phyloP scores from a whole-genome alignment of 2,797 vertebrate genomes.

The Sciurus carolinensis region DNA sequence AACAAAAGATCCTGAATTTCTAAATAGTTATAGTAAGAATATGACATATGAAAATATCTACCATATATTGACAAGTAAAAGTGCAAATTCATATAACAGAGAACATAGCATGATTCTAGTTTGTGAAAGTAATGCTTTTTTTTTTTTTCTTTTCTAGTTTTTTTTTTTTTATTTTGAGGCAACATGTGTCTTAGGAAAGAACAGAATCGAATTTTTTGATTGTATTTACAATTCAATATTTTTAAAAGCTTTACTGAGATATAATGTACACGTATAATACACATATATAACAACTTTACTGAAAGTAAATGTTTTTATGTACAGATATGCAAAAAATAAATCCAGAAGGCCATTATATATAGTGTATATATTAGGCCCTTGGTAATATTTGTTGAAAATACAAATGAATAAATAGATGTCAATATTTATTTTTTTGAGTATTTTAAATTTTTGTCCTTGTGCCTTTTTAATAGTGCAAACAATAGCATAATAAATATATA shows the following conservation, averaged over 20 bases:
- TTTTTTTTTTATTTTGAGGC: no score
- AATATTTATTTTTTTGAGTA: not conserved
- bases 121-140: not conserved
- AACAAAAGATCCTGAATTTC: not conserved
- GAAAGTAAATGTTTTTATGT: not conserved
- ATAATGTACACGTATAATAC: no score
- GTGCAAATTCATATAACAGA: not conserved
- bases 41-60: constrained; percentile 29
- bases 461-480: not conserved
- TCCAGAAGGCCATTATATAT: not conserved
- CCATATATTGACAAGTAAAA: not conserved
- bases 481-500: not conserved
- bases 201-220: no score
- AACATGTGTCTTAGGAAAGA: no score
- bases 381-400: constrained; percentile 52
- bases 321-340: not conserved
- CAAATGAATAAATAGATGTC: not conserved
- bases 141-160: no score
- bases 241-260: no score
- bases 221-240: no score
- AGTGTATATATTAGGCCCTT: not conserved
- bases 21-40: not conserved
- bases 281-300: no score
- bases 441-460: not conserved
- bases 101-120: not conserved